These are phyloP conservation scores for Carcharodon carcharias DNA, from an alignment of 2,797 vertebrate genomes.

Conservation along the genomic window DNA sequence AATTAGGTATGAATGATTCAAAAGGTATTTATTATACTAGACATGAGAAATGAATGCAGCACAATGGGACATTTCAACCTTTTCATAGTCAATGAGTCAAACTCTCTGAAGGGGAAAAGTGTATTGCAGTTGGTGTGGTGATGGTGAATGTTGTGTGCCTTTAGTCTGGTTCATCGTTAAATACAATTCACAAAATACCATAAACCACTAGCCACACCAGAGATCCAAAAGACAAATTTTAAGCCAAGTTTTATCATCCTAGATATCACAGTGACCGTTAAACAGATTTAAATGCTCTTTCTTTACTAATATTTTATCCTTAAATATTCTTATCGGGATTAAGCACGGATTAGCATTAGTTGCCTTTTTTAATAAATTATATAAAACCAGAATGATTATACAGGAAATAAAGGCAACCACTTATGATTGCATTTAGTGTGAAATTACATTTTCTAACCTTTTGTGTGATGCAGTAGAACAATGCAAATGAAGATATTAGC, in stretches of 20 bases:
- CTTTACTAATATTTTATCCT: background rate
- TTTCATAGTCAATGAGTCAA: background rate
- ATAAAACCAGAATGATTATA: background rate
- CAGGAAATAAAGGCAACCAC: background rate
- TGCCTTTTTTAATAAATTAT: background rate
- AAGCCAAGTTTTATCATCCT: background rate
- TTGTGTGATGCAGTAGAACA: background rate
- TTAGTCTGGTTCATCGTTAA: background rate
- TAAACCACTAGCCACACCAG: background rate
- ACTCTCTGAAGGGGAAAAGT: no score
- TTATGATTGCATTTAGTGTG: background rate
- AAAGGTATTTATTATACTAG: background rate
- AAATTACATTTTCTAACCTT: background rate
- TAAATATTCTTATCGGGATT: background rate
- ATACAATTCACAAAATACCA: background rate
- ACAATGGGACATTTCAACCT: background rate
- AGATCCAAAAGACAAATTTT: background rate
- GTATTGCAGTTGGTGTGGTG: background rate
- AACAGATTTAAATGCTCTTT: background rate
- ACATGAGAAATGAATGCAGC: background rate
- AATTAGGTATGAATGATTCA: conserved; percentile 7
- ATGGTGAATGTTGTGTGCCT: background rate
- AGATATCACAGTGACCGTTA: background rate
- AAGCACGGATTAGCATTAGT: background rate
- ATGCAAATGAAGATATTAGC: conserved; percentile 1